Evolutionary conservation across 2,888 invertebrate genomes (phyloP).

Genomic region (Drosophila kambysellisi): DNA sequence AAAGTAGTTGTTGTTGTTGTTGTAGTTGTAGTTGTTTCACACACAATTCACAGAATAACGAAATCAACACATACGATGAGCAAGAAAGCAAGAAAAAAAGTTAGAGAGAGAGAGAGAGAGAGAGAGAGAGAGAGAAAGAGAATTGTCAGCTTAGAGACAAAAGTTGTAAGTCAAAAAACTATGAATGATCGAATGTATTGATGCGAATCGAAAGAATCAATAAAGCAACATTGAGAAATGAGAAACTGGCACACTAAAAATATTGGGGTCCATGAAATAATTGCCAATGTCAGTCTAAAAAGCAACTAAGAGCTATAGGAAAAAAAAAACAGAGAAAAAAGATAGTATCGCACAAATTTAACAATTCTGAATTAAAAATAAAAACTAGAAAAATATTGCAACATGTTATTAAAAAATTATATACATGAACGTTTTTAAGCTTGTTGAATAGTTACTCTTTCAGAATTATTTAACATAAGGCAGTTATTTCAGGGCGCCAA

Average conservation of each 20-base stretch:
- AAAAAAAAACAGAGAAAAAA: neutral
- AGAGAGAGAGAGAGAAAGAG: constrained; percentile 3
- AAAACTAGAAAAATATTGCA: neutral
- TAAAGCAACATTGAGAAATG: constrained; percentile 17
- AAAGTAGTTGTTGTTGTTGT: constrained; percentile 55
- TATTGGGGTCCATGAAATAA: constrained; percentile 31
- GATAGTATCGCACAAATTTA: neutral
- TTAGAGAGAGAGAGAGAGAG: no score
- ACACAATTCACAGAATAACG: constrained; percentile 29
- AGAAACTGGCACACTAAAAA: constrained; percentile 28
- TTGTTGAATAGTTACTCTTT: neutral
- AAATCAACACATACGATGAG: constrained; percentile 27
- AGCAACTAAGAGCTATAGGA: neutral
- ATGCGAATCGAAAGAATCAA: constrained; percentile 14
- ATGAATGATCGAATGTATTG: constrained; percentile 4
- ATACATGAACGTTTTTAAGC: neutral
- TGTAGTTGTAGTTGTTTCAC: constrained; percentile 33
- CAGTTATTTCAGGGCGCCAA: constrained; percentile 26
- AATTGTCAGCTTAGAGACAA: constrained; percentile 6
- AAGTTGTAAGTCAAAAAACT: constrained; percentile 1
- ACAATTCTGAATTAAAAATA: neutral
- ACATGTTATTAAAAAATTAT: neutral
- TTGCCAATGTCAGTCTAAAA: constrained; percentile 13
- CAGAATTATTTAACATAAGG: neutral
- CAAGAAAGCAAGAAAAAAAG: neutral